phyloP scores from a whole-genome alignment of 2,888 invertebrate species.

The Euplagia quadripunctaria region DNA sequence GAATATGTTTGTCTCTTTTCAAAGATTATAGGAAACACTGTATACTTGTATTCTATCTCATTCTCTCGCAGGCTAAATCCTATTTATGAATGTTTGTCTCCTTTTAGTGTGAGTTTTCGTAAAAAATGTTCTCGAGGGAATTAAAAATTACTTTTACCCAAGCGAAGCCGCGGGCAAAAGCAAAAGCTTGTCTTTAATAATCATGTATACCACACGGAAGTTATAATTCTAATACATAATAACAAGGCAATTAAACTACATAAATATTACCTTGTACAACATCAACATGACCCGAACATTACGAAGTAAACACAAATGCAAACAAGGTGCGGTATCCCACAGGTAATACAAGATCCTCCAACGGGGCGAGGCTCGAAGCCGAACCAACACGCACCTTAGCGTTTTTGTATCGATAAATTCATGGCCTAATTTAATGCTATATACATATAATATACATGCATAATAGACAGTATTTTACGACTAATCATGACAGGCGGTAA shows the following conservation, averaged over 20 bases:
- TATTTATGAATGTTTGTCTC: too few relatives aligned
- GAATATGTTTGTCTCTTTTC: too few relatives aligned
- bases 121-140: too few relatives aligned
- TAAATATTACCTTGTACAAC: not conserved
- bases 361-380: conserved; percentile 9
- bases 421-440: not conserved
- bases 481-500: not conserved
- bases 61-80: too few relatives aligned
- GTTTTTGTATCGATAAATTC: not conserved
- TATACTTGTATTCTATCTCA: too few relatives aligned
- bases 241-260: not conserved
- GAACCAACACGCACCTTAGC: conserved; percentile 9
- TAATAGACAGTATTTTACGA: not conserved
- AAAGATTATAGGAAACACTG: too few relatives aligned
- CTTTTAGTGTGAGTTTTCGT: too few relatives aligned
- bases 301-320: not conserved
- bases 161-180: too few relatives aligned
- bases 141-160: too few relatives aligned
- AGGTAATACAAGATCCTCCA: not conserved
- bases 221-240: not conserved
- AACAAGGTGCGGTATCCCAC: conserved; percentile 10
- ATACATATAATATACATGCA: not conserved
- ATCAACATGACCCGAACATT: not conserved
- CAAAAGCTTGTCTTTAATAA: too few relatives aligned
- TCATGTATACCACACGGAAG: too few relatives aligned